Percentiles rank a stretch among this genome's conserved stretches.
Evolutionary conservation across 2,113 vertebrate genomes (phyloP).

Genomic region (Tetraodon nigroviridis): DNA sequence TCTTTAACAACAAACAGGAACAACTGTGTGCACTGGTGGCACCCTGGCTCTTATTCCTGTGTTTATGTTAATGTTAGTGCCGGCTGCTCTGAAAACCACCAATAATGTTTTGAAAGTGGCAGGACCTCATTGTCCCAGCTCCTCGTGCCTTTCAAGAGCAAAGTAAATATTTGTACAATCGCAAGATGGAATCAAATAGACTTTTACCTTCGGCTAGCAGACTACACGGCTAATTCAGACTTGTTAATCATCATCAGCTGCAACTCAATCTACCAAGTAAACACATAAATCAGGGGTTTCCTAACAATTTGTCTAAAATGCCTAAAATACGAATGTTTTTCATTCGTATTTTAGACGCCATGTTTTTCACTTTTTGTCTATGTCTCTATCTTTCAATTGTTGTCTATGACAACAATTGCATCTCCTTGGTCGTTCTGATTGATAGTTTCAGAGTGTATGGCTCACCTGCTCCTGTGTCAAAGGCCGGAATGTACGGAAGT

Average conservation of each 20-base stretch:
- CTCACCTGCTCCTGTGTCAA: conserved; percentile 8
- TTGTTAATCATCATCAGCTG: neutral
- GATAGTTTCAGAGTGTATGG: conserved; percentile 20
- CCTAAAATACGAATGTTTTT: neutral
- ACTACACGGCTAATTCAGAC: conserved; percentile 4
- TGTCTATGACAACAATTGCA: neutral
- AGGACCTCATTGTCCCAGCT: too few species aligned
- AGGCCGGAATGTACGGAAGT: conserved; percentile 21
- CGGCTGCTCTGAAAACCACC: too few species aligned
- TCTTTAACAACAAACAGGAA: too few species aligned
- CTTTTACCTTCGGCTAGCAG: neutral
- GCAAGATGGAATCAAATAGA: neutral
- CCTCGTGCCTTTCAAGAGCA: neutral
- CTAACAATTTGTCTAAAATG: neutral
- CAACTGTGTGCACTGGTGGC: too few species aligned
- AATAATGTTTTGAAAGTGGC: neutral
- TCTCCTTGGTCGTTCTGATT: conserved; percentile 8
- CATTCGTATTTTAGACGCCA: too few species aligned
- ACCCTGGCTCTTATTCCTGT: too few species aligned
- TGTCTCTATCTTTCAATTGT: too few species aligned
- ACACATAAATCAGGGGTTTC: neutral
- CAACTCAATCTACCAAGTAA: neutral
- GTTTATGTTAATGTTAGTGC: too few species aligned
- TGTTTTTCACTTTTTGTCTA: too few species aligned
- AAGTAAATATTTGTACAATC: conserved; percentile 1